phyloP scores from a whole-genome alignment of 2,797 vertebrate species.

The Chromis chromis region DNA sequence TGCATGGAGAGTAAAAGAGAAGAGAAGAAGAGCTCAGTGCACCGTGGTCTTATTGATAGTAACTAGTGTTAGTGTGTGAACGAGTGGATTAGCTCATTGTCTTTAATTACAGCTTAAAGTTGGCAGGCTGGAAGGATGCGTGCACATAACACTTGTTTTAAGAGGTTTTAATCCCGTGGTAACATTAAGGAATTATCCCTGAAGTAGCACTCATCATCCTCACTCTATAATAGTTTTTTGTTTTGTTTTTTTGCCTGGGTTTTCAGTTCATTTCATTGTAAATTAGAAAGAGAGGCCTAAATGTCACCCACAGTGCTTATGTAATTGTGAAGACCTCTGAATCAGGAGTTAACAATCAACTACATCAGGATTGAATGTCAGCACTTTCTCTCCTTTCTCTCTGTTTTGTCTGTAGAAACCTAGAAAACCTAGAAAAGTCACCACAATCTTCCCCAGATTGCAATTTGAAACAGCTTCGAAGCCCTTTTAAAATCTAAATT shows the following conservation, averaged over 20 bases:
- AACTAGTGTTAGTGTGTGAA: conserved; percentile 58
- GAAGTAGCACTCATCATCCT: neutral
- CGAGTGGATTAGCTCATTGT: conserved; percentile 70
- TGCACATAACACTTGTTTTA: conserved; percentile 17
- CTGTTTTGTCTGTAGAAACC: conserved; percentile 17
- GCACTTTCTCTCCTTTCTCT: conserved; percentile 6
- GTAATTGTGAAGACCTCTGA: neutral
- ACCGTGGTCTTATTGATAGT: conserved; percentile 51
- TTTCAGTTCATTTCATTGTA: conserved; percentile 5
- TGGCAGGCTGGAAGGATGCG: conserved; percentile 12
- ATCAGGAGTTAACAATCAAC: neutral
- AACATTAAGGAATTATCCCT: conserved; percentile 28
- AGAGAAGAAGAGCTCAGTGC: too few species aligned
- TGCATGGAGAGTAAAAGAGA: too few species aligned
- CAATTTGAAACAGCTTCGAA: conserved; percentile 50
- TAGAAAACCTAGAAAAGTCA: conserved; percentile 27
- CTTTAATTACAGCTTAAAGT: conserved; percentile 72
- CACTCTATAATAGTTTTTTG: neutral
- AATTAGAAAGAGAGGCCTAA: neutral
- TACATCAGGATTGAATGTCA: conserved; percentile 12
- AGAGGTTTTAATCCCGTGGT: conserved; percentile 28
- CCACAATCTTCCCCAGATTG: conserved; percentile 10
- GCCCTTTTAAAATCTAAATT: conserved; percentile 69
- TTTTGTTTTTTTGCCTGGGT: conserved; percentile 14
- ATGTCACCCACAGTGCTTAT: conserved; percentile 12